Evolutionary conservation across 1,140 invertebrate species (phyloP).

Genomic region (Chelonus insularis): DNA sequence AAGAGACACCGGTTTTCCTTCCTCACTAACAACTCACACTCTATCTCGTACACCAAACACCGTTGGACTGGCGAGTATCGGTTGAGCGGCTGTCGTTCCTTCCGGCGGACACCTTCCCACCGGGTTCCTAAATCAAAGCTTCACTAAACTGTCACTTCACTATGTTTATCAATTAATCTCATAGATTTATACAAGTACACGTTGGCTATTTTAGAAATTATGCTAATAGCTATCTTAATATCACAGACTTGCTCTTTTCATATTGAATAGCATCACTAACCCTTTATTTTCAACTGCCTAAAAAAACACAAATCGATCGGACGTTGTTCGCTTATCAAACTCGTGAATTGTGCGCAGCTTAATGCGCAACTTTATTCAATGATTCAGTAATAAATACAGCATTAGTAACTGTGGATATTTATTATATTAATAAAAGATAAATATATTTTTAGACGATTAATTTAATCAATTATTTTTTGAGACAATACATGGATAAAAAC

Average conservation of each 20-base stretch:
- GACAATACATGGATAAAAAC: too few relatives aligned
- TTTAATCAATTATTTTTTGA: too few relatives aligned
- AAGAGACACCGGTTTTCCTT: constrained; percentile 25
- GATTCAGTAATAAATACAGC: not conserved
- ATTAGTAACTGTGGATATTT: too few relatives aligned
- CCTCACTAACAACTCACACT: constrained; percentile 10
- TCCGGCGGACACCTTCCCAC: constrained; percentile 23
- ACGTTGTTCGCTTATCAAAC: constrained; percentile 12
- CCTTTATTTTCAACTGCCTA: not conserved
- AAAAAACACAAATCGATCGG: constrained; percentile 24
- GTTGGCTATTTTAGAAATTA: not conserved
- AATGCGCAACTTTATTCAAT: not conserved
- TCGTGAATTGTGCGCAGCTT: not conserved
- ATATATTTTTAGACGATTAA: too few relatives aligned
- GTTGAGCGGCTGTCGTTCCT: constrained; percentile 13
- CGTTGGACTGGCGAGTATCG: constrained; percentile 17
- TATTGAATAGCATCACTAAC: too few relatives aligned
- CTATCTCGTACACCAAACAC: constrained; percentile 23
- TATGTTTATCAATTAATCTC: not conserved
- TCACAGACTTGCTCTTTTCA: too few relatives aligned
- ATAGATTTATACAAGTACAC: not conserved
- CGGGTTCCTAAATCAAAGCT: too few relatives aligned
- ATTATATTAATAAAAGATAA: too few relatives aligned
- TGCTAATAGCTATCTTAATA: not conserved
- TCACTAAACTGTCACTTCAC: not conserved